Percentiles rank a stretch among this genome's conserved stretches.
These are phyloP conservation scores for Thalassophryne amazonica DNA, from an alignment of 2,797 vertebrate species.

Conservation along the genomic window DNA sequence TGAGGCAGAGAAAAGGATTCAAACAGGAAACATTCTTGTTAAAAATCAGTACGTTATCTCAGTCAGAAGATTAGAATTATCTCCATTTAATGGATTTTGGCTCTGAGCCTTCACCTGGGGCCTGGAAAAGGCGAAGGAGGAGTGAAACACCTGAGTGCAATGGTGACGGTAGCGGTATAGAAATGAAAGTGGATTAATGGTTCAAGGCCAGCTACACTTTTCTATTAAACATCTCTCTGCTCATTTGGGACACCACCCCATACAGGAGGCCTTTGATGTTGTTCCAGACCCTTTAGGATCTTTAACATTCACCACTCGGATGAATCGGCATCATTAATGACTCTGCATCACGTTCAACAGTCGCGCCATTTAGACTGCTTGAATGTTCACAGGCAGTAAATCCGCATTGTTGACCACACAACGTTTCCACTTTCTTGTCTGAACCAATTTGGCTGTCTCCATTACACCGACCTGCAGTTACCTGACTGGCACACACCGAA, in stretches of 20 bases:
- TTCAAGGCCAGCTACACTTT: slow-evolving; percentile 6
- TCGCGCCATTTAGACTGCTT: not conserved
- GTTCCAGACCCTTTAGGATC: slow-evolving; percentile 14
- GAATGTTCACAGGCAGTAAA: not conserved
- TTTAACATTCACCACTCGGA: slow-evolving; percentile 14
- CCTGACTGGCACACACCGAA: slow-evolving; percentile 30
- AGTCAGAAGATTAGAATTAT: slow-evolving; percentile 43
- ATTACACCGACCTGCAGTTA: slow-evolving; percentile 14
- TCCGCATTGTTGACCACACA: not conserved
- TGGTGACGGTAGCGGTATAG: too few species aligned
- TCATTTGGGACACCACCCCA: slow-evolving; percentile 1
- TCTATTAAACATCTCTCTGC: slow-evolving; percentile 6
- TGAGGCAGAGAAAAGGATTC: too few species aligned
- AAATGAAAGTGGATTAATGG: too few species aligned
- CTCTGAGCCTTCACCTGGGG: slow-evolving; percentile 8
- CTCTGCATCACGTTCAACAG: slow-evolving; percentile 9
- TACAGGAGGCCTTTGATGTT: slow-evolving; percentile 11
- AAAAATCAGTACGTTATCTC: slow-evolving; percentile 35
- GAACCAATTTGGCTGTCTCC: slow-evolving; percentile 11
- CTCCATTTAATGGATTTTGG: slow-evolving; percentile 28
- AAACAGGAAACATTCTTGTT: slow-evolving; percentile 1
- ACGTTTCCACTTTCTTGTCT: slow-evolving; percentile 29
- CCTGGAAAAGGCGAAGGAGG: slow-evolving; percentile 8
- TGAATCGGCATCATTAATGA: slow-evolving; percentile 12
- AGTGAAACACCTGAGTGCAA: too few species aligned